These are phyloP conservation scores for Muscicapa comitata DNA, from an alignment of 2,797 vertebrate species.

Conservation along the genomic window DNA sequence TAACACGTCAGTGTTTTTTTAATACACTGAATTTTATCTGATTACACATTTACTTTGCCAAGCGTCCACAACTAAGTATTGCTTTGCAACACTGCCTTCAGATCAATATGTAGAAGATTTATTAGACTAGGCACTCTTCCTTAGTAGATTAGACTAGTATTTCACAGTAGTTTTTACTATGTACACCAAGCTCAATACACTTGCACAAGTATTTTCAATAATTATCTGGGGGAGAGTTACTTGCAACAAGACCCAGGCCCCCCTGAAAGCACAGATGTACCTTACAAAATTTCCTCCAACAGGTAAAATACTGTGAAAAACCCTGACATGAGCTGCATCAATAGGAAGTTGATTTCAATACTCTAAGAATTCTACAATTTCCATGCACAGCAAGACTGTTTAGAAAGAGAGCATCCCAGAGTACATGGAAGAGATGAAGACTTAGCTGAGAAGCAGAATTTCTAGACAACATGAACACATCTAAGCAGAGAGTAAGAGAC, in stretches of 20 bases:
- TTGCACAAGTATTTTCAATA: not conserved
- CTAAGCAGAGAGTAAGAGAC: not conserved
- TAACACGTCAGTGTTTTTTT: not conserved
- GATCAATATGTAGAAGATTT: not conserved
- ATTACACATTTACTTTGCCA: not conserved
- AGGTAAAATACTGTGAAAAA: not conserved
- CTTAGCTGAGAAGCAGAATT: not conserved
- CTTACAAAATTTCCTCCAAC: not conserved
- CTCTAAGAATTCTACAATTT: not conserved
- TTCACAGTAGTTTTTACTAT: not conserved
- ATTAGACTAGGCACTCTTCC: not conserved
- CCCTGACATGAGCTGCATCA: not conserved
- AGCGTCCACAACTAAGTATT: not conserved
- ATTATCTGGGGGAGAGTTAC: not conserved
- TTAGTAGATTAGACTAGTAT: not conserved
- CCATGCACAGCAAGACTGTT: not conserved
- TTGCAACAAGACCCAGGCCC: not conserved
- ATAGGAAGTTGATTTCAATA: not conserved
- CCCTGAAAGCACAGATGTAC: rapidly evolving
- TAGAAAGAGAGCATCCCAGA: not conserved
- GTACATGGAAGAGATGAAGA: not conserved
- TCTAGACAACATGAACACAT: rapidly evolving
- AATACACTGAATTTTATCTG: not conserved
- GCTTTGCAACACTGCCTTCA: not conserved
- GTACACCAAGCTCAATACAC: not conserved